phyloP scores from a whole-genome alignment of 2,888 invertebrate genomes.

The Ferdinandea cuprea region DNA sequence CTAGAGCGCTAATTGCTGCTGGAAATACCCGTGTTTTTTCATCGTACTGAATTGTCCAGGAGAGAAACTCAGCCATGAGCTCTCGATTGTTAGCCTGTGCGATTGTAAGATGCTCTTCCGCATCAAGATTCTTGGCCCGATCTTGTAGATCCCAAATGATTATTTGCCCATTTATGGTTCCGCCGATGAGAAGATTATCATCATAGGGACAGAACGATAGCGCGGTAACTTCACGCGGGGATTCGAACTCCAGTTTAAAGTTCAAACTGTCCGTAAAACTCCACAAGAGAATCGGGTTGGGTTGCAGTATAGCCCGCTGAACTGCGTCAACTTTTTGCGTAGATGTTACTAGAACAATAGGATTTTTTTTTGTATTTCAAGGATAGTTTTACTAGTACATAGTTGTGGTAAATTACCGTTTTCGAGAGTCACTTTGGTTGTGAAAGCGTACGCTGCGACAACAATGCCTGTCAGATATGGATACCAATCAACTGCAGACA shows the following conservation, averaged over 20 bases:
- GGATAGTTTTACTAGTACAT: too few species aligned
- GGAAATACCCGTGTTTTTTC: constrained; percentile 85
- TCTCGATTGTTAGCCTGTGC: constrained; percentile 86
- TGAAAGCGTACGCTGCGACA: constrained; percentile 87
- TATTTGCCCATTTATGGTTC: constrained; percentile 89
- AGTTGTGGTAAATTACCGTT: constrained; percentile 77
- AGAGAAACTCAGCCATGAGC: constrained; percentile 86
- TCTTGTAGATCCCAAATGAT: constrained; percentile 88
- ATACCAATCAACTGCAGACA: constrained; percentile 88
- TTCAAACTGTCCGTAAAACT: constrained; percentile 88
- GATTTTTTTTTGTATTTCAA: too few species aligned
- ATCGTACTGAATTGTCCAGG: constrained; percentile 88
- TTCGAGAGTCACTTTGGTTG: constrained; percentile 82
- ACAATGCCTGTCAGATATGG: constrained; percentile 88
- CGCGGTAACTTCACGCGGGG: constrained; percentile 86
- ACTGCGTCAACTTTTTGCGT: constrained; percentile 83
- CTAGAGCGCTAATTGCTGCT: constrained; percentile 86
- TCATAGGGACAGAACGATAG: constrained; percentile 88
- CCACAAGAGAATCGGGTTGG: constrained; percentile 89
- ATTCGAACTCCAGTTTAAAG: constrained; percentile 88
- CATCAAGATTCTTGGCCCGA: constrained; percentile 86
- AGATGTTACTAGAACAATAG: constrained; percentile 45
- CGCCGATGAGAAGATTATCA: constrained; percentile 88
- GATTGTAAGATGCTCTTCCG: constrained; percentile 85
- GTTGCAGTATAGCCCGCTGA: constrained; percentile 85